Evolutionary conservation across 1,140 invertebrate species (phyloP).

Genomic region (Palaemon carinicauda): DNA sequence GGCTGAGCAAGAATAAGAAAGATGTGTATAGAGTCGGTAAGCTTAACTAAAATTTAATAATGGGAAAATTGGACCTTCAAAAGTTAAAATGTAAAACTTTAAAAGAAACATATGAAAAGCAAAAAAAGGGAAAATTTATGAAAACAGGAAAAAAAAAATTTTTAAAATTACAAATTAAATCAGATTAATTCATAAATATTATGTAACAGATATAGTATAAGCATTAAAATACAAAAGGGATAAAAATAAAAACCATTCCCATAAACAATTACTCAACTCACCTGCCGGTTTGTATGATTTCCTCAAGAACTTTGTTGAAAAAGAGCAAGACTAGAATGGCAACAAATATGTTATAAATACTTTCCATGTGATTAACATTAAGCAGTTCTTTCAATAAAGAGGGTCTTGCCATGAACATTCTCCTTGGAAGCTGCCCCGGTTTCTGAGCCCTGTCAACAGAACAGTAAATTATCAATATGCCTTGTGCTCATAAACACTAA

Average conservation of each 20-base stretch:
- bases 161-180: no score
- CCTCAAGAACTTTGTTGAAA: conserved; percentile 67
- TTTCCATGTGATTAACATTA: conserved; percentile 79
- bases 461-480: no score
- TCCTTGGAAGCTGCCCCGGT: conserved; percentile 7
- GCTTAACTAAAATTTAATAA: conserved; percentile 19
- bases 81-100: no score
- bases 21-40: conserved; percentile 34
- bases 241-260: background rate
- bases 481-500: no score
- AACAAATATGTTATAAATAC: conserved; percentile 86
- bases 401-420: conserved; percentile 72
- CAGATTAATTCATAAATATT: no score
- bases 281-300: conserved; percentile 40
- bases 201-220: background rate
- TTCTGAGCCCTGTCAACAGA: no score
- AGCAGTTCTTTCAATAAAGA: conserved; percentile 82
- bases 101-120: no score
- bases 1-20: conserved; percentile 64
- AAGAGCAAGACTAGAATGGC: conserved; percentile 79
- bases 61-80: background rate
- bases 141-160: no score
- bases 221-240: background rate
- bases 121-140: no score
- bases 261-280: background rate